These are phyloP conservation scores for Chrysoperla carnea DNA, from an alignment of 1,140 invertebrate genomes.

Conservation along the genomic window DNA sequence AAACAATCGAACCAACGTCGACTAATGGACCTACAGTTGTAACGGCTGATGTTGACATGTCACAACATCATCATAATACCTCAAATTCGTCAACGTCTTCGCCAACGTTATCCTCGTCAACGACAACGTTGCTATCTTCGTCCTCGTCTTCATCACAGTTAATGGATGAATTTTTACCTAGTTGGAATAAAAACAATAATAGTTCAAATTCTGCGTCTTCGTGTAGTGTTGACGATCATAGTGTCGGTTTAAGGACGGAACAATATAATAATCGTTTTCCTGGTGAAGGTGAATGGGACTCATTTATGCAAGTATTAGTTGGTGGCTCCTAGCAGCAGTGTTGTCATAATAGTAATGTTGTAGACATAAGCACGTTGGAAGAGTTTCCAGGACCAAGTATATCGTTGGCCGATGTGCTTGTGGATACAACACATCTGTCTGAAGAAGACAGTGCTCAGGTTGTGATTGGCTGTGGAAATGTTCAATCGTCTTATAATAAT, in stretches of 20 bases:
- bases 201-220: neutral
- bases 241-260: neutral
- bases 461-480: constrained; percentile 19
- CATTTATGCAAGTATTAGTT: constrained; percentile 22
- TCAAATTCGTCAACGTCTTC: neutral
- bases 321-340: constrained; percentile 20
- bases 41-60: neutral
- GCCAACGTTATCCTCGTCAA: neutral
- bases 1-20: neutral
- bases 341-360: neutral
- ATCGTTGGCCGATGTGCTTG: constrained; percentile 5
- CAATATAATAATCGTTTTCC: neutral
- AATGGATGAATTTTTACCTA: neutral
- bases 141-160: neutral
- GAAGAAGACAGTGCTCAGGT: constrained; percentile 16
- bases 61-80: neutral
- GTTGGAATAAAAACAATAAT: neutral
- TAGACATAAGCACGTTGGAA: neutral
- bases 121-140: neutral
- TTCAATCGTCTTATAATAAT: constrained; percentile 4
- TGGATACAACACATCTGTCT: neutral
- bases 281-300: constrained; percentile 16
- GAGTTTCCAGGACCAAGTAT: neutral
- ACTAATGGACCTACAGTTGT: neutral
- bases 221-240: neutral